Percentiles rank a stretch among this genome's conserved stretches.
These are phyloP conservation scores for Conops quadrifasciatus DNA, from an alignment of 2,888 invertebrate genomes.

Conservation along the genomic window DNA sequence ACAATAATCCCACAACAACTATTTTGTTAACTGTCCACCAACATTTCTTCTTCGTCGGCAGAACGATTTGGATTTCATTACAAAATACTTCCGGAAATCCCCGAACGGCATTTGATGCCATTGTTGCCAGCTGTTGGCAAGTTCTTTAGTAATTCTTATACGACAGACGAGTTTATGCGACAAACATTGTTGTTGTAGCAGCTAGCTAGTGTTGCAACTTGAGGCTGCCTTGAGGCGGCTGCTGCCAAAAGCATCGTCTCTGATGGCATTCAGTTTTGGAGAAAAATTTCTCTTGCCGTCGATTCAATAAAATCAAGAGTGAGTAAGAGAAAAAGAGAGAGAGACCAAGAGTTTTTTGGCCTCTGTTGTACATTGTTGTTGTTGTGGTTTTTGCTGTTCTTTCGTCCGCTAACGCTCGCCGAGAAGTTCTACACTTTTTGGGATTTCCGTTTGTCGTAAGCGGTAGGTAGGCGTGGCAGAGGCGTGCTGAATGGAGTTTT, in stretches of 20 bases:
- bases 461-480: too few species aligned
- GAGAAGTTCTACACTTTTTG: too few species aligned
- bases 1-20: neutral
- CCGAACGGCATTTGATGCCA: conserved; percentile 30
- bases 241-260: neutral
- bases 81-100: conserved; percentile 31
- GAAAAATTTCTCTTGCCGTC: conserved; percentile 27
- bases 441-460: too few species aligned
- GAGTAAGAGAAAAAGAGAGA: neutral
- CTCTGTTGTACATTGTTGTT: neutral
- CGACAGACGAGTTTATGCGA: conserved; percentile 12
- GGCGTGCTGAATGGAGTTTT: too few species aligned
- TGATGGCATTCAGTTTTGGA: conserved; percentile 24
- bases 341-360: too few species aligned
- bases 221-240: neutral
- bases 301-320: conserved; percentile 31
- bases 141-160: conserved; percentile 6
- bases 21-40: conserved; percentile 16
- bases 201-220: neutral
- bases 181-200: conserved; percentile 1
- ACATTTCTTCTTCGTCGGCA: conserved; percentile 16
- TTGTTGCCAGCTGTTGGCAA: conserved; percentile 23
- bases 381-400: neutral
- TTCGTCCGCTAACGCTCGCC: too few species aligned
- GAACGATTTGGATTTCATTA: conserved; percentile 34